These are phyloP conservation scores for Synanthedon formicaeformis DNA, from an alignment of 2,888 invertebrate species.

Conservation along the genomic window DNA sequence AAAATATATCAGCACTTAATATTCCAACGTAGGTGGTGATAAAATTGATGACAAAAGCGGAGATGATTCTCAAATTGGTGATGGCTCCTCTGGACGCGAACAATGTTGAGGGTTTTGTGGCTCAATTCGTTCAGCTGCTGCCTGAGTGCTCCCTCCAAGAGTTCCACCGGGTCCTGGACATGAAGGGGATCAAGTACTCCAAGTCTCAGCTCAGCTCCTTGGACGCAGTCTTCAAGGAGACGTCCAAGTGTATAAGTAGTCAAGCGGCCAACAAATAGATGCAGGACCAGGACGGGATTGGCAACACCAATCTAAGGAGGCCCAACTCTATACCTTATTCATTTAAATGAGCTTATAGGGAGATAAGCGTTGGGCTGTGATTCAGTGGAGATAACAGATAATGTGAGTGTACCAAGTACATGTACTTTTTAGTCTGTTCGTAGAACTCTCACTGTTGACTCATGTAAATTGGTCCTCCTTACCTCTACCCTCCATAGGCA, in stretches of 20 bases:
- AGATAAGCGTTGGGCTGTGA: no score
- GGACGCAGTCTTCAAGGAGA: constrained; percentile 39
- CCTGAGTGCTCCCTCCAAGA: constrained; percentile 91
- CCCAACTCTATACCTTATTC: no score
- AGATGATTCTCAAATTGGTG: constrained; percentile 98
- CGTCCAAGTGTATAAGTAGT: constrained; percentile 11
- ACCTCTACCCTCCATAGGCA: no score
- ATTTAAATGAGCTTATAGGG: no score
- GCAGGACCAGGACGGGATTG: no score
- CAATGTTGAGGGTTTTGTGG: constrained; percentile 80
- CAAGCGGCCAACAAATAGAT: not conserved
- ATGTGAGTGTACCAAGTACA: no score
- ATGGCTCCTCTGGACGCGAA: constrained; percentile 88
- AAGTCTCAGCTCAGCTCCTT: constrained; percentile 36
- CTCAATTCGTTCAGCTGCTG: constrained; percentile 89
- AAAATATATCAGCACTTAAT: no score
- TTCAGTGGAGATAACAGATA: no score
- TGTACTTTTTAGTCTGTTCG: no score
- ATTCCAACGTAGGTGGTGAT: constrained; percentile 59
- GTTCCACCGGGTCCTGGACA: constrained; percentile 94
- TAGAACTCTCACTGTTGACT: no score
- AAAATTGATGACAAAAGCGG: constrained; percentile 95
- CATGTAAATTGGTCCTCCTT: no score
- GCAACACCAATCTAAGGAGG: no score
- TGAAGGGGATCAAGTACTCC: constrained; percentile 81